phyloP scores from a whole-genome alignment of 2,888 invertebrate species.

The Lasioglossum zephyrum region DNA sequence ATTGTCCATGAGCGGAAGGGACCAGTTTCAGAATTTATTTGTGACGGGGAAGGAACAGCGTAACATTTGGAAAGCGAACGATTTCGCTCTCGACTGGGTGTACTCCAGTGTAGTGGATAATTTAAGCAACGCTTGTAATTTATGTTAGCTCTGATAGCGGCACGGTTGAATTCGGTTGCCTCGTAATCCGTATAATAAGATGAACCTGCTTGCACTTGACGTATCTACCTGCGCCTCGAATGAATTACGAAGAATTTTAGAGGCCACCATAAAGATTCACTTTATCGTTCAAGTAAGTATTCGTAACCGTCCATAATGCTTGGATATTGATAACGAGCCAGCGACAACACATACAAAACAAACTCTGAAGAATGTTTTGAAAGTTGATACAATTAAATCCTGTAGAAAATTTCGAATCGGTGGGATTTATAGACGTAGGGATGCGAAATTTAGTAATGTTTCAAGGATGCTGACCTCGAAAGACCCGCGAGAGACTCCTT shows the following conservation, averaged over 20 bases:
- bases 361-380: neutral
- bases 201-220: constrained; percentile 4
- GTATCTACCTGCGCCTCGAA: neutral
- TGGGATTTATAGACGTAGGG: neutral
- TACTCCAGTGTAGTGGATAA: constrained; percentile 33
- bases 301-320: no score
- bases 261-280: neutral
- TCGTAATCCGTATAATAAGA: constrained; percentile 10
- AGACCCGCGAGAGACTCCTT: constrained; percentile 64
- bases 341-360: neutral
- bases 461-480: constrained; percentile 66
- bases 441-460: constrained; percentile 64
- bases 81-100: constrained; percentile 41
- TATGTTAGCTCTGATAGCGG: constrained; percentile 13
- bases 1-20: constrained; percentile 61
- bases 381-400: neutral
- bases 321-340: neutral
- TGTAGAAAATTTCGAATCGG: neutral
- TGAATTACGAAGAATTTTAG: neutral
- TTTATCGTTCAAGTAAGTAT: no score
- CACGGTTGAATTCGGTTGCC: constrained; percentile 22
- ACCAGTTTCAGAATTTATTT: constrained; percentile 67
- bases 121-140: constrained; percentile 29
- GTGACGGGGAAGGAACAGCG: constrained; percentile 62
- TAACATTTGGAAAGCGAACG: constrained; percentile 77